phyloP scores from a whole-genome alignment of 1,140 invertebrate genomes.

The Drosophila eugracilis region DNA sequence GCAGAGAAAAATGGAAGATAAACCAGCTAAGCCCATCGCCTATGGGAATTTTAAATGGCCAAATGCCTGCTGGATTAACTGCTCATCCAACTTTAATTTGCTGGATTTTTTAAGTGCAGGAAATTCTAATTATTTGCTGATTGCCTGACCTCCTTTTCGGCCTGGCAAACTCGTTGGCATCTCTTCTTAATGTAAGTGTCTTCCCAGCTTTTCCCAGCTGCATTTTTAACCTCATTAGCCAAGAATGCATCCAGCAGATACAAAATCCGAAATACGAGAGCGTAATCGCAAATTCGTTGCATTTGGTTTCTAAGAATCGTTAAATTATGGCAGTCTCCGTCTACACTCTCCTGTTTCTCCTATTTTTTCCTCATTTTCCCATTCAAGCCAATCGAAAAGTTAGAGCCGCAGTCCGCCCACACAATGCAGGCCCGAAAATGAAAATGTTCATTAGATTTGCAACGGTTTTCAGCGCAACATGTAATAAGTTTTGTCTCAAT shows the following conservation, averaged over 20 bases:
- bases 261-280: constrained; percentile 21
- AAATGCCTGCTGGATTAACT: constrained; percentile 44
- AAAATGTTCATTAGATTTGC: constrained; percentile 81
- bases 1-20: constrained; percentile 5
- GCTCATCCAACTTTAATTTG: constrained; percentile 27
- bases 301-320: constrained; percentile 72
- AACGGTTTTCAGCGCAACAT: constrained; percentile 78
- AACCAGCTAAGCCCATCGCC: constrained; percentile 11
- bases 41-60: constrained; percentile 39
- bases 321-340: constrained; percentile 65
- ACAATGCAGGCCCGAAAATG: constrained; percentile 63
- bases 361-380: constrained; percentile 18
- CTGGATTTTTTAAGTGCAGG: constrained; percentile 23
- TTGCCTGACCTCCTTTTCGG: constrained; percentile 35
- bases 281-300: constrained; percentile 42
- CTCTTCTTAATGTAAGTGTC: constrained; percentile 24
- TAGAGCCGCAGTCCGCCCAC: constrained; percentile 56
- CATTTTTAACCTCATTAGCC: constrained; percentile 57
- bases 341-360: constrained; percentile 21
- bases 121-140: constrained; percentile 52
- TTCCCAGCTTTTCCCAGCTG: constrained; percentile 30
- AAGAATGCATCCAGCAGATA: constrained; percentile 56
- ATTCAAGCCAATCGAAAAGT: constrained; percentile 28
- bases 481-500: constrained; percentile 71
- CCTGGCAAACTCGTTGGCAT: constrained; percentile 24